Evolutionary conservation across 2,888 invertebrate species (phyloP).

Genomic region (Troilus luridus): DNA sequence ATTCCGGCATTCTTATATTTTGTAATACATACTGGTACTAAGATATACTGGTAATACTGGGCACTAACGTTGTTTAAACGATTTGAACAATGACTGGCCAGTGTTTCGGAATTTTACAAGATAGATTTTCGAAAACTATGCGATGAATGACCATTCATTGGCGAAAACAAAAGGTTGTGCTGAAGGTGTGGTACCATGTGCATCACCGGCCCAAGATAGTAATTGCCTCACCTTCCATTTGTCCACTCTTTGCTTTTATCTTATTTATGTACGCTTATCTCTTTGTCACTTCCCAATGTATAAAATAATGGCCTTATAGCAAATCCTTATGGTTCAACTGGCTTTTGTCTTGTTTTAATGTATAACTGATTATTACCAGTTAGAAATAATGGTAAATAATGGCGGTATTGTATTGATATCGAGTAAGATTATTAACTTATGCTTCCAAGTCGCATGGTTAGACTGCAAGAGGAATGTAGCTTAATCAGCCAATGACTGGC

Average conservation of each 20-base stretch:
- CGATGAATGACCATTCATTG: background rate
- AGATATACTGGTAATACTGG: too few relatives aligned
- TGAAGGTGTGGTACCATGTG: background rate
- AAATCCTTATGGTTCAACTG: background rate
- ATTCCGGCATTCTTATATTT: too few relatives aligned
- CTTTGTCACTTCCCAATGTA: background rate
- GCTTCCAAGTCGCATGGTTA: background rate
- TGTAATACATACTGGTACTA: too few relatives aligned
- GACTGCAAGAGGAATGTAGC: conserved; percentile 5
- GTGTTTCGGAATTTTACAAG: too few relatives aligned
- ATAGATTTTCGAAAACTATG: background rate
- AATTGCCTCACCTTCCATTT: conserved; percentile 1
- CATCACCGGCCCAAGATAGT: background rate
- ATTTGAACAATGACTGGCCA: too few relatives aligned
- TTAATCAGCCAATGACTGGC: conserved; percentile 50
- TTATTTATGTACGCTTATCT: background rate
- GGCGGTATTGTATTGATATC: background rate
- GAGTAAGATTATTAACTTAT: background rate
- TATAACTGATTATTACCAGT: too few relatives aligned
- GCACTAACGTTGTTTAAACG: too few relatives aligned
- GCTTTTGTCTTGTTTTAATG: too few relatives aligned
- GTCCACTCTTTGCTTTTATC: conserved; percentile 17
- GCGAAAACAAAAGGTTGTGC: background rate
- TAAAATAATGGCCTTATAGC: background rate
- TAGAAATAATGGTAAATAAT: too few relatives aligned